Conservation (phyloP, 2,888 invertebrate species). For the Temnothorax unifasciatus region DNA sequence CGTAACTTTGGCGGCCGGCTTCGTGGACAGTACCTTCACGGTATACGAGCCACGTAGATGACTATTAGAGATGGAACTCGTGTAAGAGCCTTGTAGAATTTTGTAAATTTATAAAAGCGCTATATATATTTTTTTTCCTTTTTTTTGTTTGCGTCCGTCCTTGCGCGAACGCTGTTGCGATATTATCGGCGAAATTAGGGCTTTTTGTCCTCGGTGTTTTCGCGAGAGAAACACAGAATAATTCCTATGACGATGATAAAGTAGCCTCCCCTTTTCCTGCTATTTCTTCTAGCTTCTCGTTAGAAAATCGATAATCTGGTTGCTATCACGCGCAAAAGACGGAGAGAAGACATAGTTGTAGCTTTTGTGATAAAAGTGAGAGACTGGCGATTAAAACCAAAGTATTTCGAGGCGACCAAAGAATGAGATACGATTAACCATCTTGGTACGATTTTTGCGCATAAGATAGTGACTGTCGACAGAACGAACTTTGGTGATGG, state of each 20-base stretch:
- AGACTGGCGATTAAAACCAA: slow-evolving; percentile 52
- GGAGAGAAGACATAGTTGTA: slow-evolving; percentile 6
- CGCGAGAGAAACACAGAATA: background rate
- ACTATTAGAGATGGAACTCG: slow-evolving; percentile 86
- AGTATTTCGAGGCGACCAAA: slow-evolving; percentile 68
- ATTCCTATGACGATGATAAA: slow-evolving; percentile 2
- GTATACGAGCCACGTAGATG: slow-evolving; percentile 93
- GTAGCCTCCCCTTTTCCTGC: background rate
- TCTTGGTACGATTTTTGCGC: slow-evolving; percentile 37
- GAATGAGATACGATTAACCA: slow-evolving; percentile 52
- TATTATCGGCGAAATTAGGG: slow-evolving; percentile 3
- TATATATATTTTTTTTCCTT: no score
- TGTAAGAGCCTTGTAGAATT: slow-evolving; percentile 73
- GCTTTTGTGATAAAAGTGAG: slow-evolving; percentile 51
- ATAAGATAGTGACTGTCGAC: slow-evolving; percentile 31
- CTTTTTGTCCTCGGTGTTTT: background rate
- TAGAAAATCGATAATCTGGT: slow-evolving; percentile 7
- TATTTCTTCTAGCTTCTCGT: background rate
- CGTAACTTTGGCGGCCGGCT: slow-evolving; percentile 94
- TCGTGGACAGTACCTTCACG: slow-evolving; percentile 94
- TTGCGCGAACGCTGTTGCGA: background rate
- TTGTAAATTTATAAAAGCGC: slow-evolving; percentile 55
- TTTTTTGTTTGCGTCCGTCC: background rate
- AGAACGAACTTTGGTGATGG: slow-evolving; percentile 45
- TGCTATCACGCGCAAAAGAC: slow-evolving; percentile 16